phyloP scores from a whole-genome alignment of 2,113 vertebrate species.

The Pipa parva region DNA sequence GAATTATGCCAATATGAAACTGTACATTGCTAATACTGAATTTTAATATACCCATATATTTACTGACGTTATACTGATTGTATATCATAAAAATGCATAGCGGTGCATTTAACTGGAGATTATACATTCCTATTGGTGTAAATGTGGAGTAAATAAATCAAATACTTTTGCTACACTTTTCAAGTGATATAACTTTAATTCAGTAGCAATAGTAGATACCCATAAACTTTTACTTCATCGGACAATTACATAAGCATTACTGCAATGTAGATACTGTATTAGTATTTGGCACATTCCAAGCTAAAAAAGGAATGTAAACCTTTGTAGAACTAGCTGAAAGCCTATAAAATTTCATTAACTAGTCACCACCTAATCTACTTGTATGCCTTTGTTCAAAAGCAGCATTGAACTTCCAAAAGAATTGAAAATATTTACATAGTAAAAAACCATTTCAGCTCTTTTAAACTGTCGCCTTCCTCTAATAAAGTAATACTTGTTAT shows the following conservation, averaged over 20 bases:
- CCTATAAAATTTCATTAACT: constrained; percentile 18
- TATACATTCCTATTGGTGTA: no score
- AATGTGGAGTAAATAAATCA: no score
- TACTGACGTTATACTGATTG: no score
- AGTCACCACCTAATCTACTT: constrained; percentile 19
- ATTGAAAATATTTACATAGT: constrained; percentile 8
- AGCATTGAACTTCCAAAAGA: constrained; percentile 8
- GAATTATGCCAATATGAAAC: no score
- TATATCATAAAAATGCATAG: no score
- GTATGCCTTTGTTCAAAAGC: not conserved
- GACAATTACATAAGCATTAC: constrained; percentile 3
- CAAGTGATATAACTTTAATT: not conserved
- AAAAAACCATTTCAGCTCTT: constrained; percentile 14
- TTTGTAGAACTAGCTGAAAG: constrained; percentile 1
- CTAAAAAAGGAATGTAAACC: not conserved
- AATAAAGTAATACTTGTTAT: constrained; percentile 23
- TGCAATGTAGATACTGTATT: constrained; percentile 1
- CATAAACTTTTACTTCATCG: not conserved
- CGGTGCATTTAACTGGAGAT: no score
- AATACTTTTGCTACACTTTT: no score
- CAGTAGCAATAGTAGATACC: not conserved
- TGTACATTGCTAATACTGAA: no score
- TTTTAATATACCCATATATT: no score
- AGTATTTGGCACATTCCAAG: constrained; percentile 17
- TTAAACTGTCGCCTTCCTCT: constrained; percentile 14